phyloP scores from a whole-genome alignment of 2,797 vertebrate genomes.

The Borostomias antarcticus region DNA sequence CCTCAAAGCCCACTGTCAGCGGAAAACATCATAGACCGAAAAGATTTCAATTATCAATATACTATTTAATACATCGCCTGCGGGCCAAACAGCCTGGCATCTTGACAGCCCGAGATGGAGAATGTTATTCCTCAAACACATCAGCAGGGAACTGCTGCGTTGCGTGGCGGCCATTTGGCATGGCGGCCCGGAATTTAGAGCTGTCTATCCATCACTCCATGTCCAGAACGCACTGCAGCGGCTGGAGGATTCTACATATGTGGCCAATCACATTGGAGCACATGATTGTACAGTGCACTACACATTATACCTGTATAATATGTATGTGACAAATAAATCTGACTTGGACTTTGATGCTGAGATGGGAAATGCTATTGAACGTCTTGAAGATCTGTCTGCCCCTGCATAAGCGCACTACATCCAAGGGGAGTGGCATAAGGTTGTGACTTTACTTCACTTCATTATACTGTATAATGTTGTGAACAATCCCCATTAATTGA shows the following conservation, averaged over 20 bases:
- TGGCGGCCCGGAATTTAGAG: constrained; percentile 49
- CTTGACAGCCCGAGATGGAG: constrained; percentile 68
- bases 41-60: constrained; percentile 81
- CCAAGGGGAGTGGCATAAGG: no score
- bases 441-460: no score
- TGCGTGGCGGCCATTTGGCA: constrained; percentile 59
- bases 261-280: constrained; percentile 36
- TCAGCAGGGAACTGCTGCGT: constrained; percentile 63
- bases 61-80: constrained; percentile 73
- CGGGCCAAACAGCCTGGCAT: constrained; percentile 67
- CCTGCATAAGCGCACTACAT: constrained; percentile 23
- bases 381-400: constrained; percentile 23
- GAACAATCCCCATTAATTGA: no score
- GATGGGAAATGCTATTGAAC: constrained; percentile 18
- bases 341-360: constrained; percentile 33
- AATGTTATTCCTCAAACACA: constrained; percentile 72
- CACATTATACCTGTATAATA: no score
- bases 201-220: constrained; percentile 67
- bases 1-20: constrained; percentile 73
- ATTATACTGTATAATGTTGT: no score
- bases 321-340: constrained; percentile 40
- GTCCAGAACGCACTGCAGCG: constrained; percentile 48
- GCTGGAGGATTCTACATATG: constrained; percentile 33
- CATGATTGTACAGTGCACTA: not conserved
- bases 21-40: constrained; percentile 56